Evolutionary conservation across 2,797 vertebrate species (phyloP).

Genomic region (Melanotaenia nigrans): DNA sequence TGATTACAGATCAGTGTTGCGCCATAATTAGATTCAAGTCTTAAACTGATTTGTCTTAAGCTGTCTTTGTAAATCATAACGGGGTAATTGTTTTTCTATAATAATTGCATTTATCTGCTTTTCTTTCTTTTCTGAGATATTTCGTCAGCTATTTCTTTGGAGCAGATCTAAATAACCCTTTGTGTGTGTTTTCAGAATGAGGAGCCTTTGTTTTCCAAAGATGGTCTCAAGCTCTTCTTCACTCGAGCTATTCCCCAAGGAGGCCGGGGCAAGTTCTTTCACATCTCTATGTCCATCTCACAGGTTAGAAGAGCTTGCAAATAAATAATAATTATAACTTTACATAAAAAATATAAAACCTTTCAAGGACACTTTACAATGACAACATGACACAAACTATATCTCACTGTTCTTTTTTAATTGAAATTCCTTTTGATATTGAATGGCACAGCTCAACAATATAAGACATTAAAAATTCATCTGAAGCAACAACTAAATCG

Average conservation of each 20-base stretch:
- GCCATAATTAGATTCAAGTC: background rate
- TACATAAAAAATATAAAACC: background rate
- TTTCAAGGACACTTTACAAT: background rate
- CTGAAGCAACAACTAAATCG: background rate
- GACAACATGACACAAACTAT: background rate
- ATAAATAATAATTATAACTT: background rate
- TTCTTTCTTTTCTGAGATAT: background rate
- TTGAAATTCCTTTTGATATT: background rate
- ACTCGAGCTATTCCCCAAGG: slow-evolving; percentile 93
- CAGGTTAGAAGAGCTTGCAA: slow-evolving; percentile 79
- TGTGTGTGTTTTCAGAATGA: slow-evolving; percentile 85
- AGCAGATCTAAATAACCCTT: background rate
- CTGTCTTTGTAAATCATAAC: slow-evolving; percentile 5
- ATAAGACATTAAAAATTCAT: background rate
- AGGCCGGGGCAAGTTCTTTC: slow-evolving; percentile 93
- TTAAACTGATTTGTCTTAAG: background rate
- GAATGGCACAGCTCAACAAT: background rate
- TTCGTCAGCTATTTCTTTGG: background rate
- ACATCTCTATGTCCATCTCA: slow-evolving; percentile 93
- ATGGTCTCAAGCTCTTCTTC: slow-evolving; percentile 93
- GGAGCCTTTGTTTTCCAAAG: slow-evolving; percentile 92
- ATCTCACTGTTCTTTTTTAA: background rate
- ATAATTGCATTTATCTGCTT: slow-evolving; percentile 1
- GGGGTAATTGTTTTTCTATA: background rate
- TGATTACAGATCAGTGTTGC: background rate